phyloP scores from a whole-genome alignment of 1,140 invertebrate species.

The Atta colombica region DNA sequence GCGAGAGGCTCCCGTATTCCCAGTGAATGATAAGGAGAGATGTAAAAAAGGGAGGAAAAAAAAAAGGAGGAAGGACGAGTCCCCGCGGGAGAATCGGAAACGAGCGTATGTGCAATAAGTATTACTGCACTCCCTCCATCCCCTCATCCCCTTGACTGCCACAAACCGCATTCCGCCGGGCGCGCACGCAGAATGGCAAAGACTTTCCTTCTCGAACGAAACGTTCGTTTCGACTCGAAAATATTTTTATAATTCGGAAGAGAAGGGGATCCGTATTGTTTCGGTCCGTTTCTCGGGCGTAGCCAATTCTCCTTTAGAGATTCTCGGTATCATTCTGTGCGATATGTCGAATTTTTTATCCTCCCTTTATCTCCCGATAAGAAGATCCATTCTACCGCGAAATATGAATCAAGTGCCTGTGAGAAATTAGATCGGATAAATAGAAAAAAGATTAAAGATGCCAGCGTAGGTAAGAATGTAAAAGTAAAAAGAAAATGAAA shows the following conservation, averaged over 20 bases:
- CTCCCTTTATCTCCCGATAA: too few species aligned
- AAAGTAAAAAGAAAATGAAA: too few species aligned
- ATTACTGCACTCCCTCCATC: neutral
- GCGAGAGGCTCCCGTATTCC: neutral
- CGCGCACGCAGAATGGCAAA: slow-evolving; percentile 35
- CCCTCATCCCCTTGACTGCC: neutral
- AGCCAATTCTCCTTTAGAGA: neutral
- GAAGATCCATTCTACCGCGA: neutral
- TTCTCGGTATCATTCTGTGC: neutral
- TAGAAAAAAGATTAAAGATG: neutral
- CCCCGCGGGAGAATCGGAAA: slow-evolving; percentile 33
- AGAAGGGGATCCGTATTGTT: neutral
- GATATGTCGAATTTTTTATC: neutral
- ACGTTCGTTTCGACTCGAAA: neutral
- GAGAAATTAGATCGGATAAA: slow-evolving; percentile 11
- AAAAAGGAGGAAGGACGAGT: neutral
- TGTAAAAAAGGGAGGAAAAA: too few species aligned
- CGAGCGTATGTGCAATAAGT: slow-evolving; percentile 44
- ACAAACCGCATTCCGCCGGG: slow-evolving; percentile 41
- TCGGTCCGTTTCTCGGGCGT: neutral
- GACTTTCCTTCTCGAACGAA: neutral
- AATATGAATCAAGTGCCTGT: neutral
- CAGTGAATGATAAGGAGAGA: slow-evolving; percentile 13
- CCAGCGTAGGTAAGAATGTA: neutral
- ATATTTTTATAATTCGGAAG: slow-evolving; percentile 21